Base-by-base conservation (phyloP, 1,140 invertebrate genomes). In the Andrena cerasifolii region DNA sequence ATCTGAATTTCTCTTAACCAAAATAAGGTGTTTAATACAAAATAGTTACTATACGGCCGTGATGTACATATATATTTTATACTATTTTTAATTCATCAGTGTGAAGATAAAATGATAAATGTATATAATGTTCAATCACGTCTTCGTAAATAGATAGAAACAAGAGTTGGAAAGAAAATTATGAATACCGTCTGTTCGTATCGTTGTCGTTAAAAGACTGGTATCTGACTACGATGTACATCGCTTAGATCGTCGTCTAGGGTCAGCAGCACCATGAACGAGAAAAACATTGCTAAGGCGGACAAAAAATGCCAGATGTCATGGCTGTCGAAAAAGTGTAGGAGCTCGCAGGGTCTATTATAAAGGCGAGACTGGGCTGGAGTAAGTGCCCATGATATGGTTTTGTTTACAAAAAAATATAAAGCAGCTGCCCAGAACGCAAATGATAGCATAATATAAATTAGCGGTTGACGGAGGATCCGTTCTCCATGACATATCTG, bases 251-350 rank as follows among this genome's bases (percentile, higher is more conserved):
- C 96, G 87, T 97, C 97, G 86, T 98, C 97, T n/a, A 98, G 89
- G 1, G 96, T 95, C 3, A 97, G 92, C 36, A 98, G 88, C 47
- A 96, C 94, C 95, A 97, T 96, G 88, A 98, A 98, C 31, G 96
- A 97, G 84, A 98, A 96, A 87, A 98, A 98, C 94, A 98, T 95
- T 53, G 96, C 96, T 36, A 95, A 93, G 6, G 97, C 96, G 21
- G 97, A 98, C 0, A 98, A 92, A 83, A 98, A 95, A 91, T 98
- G 97, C 98, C 98, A 98, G 28, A 97, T 94, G 87, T 98, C 97
- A 90, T 98, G 98, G 43, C 93, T 94, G 91, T 99, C 98, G 88
- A 96, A 98, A 86, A 98, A 98, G 62, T 95, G 92, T 2, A 98
- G 92, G 6, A 98, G 86, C 5, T 95, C 92, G 89, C 98, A 99